Evolutionary conservation across 2,113 vertebrate species (phyloP).

Genomic region (Callocephalon fimbriatum): DNA sequence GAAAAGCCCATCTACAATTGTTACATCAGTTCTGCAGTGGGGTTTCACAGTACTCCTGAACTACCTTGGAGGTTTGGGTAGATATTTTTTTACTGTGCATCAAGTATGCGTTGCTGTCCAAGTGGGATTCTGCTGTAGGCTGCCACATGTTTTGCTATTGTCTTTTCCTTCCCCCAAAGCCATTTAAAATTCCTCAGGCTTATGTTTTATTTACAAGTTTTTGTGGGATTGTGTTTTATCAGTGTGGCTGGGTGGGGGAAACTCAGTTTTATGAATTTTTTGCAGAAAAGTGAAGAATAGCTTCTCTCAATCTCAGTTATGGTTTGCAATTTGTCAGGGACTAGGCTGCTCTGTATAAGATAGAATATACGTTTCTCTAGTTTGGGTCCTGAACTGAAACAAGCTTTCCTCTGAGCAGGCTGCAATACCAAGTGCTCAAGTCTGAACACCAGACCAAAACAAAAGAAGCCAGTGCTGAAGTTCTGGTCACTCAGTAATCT

Average conservation of each 20-base stretch:
- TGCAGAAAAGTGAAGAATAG: background rate
- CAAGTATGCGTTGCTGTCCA: background rate
- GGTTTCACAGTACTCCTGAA: background rate
- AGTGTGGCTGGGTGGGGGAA: background rate
- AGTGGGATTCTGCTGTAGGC: background rate
- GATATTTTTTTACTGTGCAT: background rate
- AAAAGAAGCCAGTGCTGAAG: background rate
- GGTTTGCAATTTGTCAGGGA: background rate
- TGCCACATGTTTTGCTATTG: conserved; percentile 1
- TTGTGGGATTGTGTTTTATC: conserved; percentile 12
- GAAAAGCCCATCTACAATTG: background rate
- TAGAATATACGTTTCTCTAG: background rate
- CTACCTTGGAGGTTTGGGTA: background rate
- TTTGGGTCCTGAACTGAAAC: background rate
- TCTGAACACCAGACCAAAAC: background rate
- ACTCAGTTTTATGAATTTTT: background rate
- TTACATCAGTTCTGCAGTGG: background rate
- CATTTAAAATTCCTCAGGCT: background rate
- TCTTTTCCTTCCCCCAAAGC: background rate
- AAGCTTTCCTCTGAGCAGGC: background rate
- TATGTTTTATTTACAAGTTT: conserved; percentile 16
- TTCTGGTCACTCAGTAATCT: background rate
- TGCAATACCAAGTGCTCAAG: background rate
- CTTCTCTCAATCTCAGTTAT: background rate
- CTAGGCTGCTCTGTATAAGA: background rate